Base-by-base conservation (phyloP, 2,113 vertebrate species). In the Megaleporinus macrocephalus region DNA sequence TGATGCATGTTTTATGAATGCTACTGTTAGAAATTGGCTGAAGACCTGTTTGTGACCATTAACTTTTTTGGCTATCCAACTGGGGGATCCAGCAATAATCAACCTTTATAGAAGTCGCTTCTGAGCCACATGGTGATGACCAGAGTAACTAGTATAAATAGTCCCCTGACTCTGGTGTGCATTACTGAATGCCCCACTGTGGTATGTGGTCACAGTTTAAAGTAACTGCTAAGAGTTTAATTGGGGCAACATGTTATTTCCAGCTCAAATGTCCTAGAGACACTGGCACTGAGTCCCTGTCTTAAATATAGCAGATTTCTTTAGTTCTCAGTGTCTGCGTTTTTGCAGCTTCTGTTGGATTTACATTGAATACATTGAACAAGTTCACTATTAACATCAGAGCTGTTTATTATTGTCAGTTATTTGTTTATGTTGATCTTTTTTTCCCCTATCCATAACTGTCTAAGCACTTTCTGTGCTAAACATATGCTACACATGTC, bases 71-170 rank as follows among this genome's bases (percentile, higher is more conserved):
- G n/a, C 4, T 36, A 13, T 36, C 18, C 26, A 77, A 65, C 18
- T 11, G 27, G 26, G 61, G 10, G 12, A 27, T 76, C 14, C 44
- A 76, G 59, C 29, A 24, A 41, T 62, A 76, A 76, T 62, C 30
- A 62, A 18, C 7, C 33, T 30, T 59, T 26, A 22, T 33, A 68
- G 30, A 68, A 61, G 14, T 1, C 4, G 27, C 5, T n/a, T 66
- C 49, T 68, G 14, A 59, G 74, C 29, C 63, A 41, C 73, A 76
- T 61, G 33, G 26, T 27, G 26, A 69, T n/a, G 63, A 70, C 24
- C 30, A 30, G n/a, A 30, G 33, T 27, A 68, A 14, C 49, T 55
- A 24, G 49, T 81, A 81, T 76, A 68, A 76, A 81, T 81, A 81
- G 72, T 27, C 24, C 47, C n/a, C 24, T 65, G 62, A 68, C 62